Conservation (phyloP, 2,888 invertebrate species). For the Campaea margaritaria region DNA sequence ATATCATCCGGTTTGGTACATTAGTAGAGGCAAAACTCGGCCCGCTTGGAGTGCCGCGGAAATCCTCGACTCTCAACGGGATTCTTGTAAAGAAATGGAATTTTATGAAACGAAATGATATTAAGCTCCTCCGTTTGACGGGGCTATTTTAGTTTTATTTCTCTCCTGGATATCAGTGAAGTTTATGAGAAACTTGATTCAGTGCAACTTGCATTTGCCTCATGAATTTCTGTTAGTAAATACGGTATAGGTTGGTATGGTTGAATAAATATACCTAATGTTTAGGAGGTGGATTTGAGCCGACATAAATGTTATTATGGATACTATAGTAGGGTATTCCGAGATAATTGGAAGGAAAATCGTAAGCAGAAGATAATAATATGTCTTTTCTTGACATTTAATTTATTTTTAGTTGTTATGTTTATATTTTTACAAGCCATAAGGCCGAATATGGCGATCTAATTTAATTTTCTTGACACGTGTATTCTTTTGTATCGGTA, state of each 20-base stretch:
- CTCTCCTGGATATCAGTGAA: conserved; percentile 15
- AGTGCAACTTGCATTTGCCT: conserved; percentile 10
- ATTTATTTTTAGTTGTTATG: too few relatives aligned
- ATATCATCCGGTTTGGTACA: conserved; percentile 5
- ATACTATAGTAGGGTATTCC: too few relatives aligned
- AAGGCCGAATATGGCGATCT: too few relatives aligned
- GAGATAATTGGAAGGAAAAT: too few relatives aligned
- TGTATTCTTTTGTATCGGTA: too few relatives aligned
- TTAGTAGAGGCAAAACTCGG: conserved; percentile 36
- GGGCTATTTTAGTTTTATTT: conserved; percentile 41
- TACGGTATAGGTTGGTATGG: background rate
- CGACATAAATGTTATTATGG: too few relatives aligned
- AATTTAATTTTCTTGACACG: too few relatives aligned
- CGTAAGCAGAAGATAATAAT: too few relatives aligned
- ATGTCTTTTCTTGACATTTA: too few relatives aligned
- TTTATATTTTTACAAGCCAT: too few relatives aligned
- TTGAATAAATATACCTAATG: too few relatives aligned
- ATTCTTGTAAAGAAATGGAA: conserved; percentile 48
- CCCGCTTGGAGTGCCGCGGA: conserved; percentile 34
- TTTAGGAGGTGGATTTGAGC: too few relatives aligned
- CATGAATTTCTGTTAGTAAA: conserved; percentile 1
- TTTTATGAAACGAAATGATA: conserved; percentile 49
- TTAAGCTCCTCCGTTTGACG: conserved; percentile 47
- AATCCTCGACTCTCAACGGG: conserved; percentile 29
- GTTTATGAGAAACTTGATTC: conserved; percentile 32